phyloP scores from a whole-genome alignment of 2,797 vertebrate species.

The Siniperca undulata region DNA sequence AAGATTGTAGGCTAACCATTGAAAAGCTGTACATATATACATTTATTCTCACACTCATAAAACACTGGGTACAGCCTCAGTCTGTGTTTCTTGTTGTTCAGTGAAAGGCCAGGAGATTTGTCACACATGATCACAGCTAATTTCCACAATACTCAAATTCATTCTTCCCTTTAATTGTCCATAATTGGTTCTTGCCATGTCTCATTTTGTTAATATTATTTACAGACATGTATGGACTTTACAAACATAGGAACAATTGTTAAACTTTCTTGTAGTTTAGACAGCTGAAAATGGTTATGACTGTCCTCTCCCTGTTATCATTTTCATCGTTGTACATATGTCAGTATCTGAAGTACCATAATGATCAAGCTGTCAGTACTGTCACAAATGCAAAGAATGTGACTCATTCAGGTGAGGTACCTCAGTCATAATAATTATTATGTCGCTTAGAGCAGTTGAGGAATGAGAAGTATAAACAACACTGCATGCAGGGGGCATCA shows the following conservation, averaged over 20 bases:
- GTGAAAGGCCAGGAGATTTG: slow-evolving; percentile 10
- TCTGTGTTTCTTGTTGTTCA: slow-evolving; percentile 12
- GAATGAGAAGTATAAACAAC: slow-evolving; percentile 21
- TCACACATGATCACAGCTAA: not conserved
- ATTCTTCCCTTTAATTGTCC: not conserved
- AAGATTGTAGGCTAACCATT: not conserved
- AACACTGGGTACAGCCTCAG: not conserved
- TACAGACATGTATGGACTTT: not conserved
- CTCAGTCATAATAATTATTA: slow-evolving; percentile 39
- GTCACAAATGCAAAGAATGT: slow-evolving; percentile 28
- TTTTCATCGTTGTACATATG: slow-evolving; percentile 4
- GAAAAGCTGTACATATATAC: not conserved
- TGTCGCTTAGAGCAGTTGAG: slow-evolving; percentile 20
- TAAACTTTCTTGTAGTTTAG: slow-evolving; percentile 4
- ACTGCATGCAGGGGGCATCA: slow-evolving; percentile 18
- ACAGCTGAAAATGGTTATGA: slow-evolving; percentile 9
- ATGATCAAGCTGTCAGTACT: slow-evolving; percentile 40
- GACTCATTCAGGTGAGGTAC: slow-evolving; percentile 35
- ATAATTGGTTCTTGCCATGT: not conserved
- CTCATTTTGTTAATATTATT: not conserved
- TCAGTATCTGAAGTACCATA: slow-evolving; percentile 20
- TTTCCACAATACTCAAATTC: slow-evolving; percentile 8
- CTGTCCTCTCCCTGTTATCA: not conserved
- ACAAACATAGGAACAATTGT: not conserved
- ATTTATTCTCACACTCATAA: not conserved